A percentile compares a stretch with the other conserved stretches of the same genome.
phyloP scores from a whole-genome alignment of 1,140 invertebrate species.

The Lerema accius region DNA sequence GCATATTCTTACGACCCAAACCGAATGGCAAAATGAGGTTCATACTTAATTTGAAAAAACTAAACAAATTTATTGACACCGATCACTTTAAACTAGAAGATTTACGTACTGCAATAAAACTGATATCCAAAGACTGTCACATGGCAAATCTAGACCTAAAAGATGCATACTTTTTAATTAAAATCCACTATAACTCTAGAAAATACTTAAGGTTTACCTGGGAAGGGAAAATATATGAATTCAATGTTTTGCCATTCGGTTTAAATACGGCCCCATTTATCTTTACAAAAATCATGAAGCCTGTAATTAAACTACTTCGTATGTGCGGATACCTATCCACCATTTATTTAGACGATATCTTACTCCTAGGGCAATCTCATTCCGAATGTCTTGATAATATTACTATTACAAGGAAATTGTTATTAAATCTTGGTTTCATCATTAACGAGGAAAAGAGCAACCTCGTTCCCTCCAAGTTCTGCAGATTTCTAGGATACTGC shows the following conservation, averaged over 20 bases:
- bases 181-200: not conserved
- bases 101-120: constrained; percentile 30
- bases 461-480: not conserved
- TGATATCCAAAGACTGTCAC: constrained; percentile 16
- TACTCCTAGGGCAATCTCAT: not conserved
- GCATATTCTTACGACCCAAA: not conserved
- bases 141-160: constrained; percentile 25
- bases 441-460: not conserved
- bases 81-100: constrained; percentile 38
- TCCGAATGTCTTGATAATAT: not conserved
- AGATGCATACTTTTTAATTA: constrained; percentile 25
- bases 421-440: not conserved
- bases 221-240: not conserved
- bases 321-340: not conserved
- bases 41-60: not conserved
- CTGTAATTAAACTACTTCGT: not conserved
- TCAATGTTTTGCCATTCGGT: not conserved
- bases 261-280: not conserved
- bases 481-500: not conserved
- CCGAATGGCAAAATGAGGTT: constrained; percentile 2
- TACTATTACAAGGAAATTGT: not conserved
- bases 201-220: not conserved
- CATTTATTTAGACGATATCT: not conserved
- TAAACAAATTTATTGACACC: not conserved
- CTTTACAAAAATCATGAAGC: not conserved